These are phyloP conservation scores for Leptopilina myrica DNA, from an alignment of 2,888 invertebrate species.

Conservation along the genomic window DNA sequence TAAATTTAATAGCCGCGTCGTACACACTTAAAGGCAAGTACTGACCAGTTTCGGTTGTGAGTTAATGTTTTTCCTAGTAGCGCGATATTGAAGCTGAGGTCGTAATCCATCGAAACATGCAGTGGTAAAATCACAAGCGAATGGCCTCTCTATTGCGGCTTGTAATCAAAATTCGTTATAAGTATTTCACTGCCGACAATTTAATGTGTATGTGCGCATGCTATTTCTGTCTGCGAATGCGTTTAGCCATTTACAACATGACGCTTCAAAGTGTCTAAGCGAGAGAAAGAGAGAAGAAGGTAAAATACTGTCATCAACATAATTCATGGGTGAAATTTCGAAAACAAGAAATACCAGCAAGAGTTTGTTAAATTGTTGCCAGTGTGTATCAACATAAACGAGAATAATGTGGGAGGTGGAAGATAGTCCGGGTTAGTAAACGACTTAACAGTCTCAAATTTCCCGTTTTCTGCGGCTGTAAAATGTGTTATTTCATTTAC, in stretches of 20 bases:
- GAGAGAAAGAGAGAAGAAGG: background rate
- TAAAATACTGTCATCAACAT: constrained; percentile 11
- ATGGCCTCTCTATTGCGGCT: constrained; percentile 55
- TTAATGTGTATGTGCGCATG: constrained; percentile 23
- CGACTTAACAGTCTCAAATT: constrained; percentile 8
- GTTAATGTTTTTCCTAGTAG: constrained; percentile 73
- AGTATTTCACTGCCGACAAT: constrained; percentile 43
- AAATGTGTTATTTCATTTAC: constrained; percentile 27
- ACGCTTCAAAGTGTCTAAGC: background rate
- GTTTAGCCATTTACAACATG: constrained; percentile 17
- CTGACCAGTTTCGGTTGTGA: constrained; percentile 55
- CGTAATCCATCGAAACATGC: constrained; percentile 55
- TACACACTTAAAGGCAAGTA: constrained; percentile 44
- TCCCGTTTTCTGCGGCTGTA: constrained; percentile 11
- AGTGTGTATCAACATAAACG: constrained; percentile 3
- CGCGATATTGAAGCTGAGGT: constrained; percentile 45
- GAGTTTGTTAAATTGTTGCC: constrained; percentile 35
- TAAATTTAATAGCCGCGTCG: constrained; percentile 48
- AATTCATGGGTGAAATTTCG: background rate
- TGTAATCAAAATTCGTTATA: constrained; percentile 68
- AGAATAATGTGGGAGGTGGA: background rate
- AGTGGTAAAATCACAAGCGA: constrained; percentile 47
- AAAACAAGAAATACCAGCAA: background rate
- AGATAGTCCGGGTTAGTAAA: constrained; percentile 8
- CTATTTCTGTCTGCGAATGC: constrained; percentile 17